Conservation (phyloP, 2,797 vertebrate species). For the Melanotaenia maccullochi region DNA sequence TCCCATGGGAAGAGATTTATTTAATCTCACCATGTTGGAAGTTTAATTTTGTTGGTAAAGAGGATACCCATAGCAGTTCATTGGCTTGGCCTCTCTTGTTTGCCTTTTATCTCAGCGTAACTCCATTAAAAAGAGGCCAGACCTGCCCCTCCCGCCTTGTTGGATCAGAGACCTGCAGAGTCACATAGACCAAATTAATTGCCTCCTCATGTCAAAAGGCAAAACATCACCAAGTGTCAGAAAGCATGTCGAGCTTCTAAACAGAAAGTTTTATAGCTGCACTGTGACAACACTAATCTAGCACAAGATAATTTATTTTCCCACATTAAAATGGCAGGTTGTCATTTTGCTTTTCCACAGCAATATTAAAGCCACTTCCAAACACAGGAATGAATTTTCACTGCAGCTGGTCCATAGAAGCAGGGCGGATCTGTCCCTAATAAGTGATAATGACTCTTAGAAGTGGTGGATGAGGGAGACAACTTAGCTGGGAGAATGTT, state of each 20-base stretch:
- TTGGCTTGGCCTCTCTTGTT: conserved; percentile 31
- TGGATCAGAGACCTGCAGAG: conserved; percentile 29
- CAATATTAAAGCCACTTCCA: conserved; percentile 47
- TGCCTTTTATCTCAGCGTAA: conserved; percentile 50
- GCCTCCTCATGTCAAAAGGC: conserved; percentile 48
- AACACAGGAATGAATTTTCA: conserved; percentile 52
- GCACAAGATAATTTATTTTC: conserved; percentile 28
- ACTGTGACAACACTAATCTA: background rate
- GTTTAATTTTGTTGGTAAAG: conserved; percentile 16
- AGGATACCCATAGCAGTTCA: conserved; percentile 9
- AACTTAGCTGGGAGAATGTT: conserved; percentile 14
- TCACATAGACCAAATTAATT: conserved; percentile 54
- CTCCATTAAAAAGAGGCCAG: conserved; percentile 39
- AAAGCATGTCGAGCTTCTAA: conserved; percentile 49
- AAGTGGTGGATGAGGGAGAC: conserved; percentile 50
- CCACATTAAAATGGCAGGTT: conserved; percentile 45
- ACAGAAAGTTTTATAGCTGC: background rate
- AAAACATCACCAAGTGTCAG: conserved; percentile 62
- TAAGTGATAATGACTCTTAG: conserved; percentile 45
- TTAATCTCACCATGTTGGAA: conserved; percentile 26
- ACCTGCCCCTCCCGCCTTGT: conserved; percentile 2
- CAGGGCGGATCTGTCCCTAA: conserved; percentile 35
- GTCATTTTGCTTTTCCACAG: conserved; percentile 28
- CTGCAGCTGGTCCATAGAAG: conserved; percentile 14
- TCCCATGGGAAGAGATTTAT: conserved; percentile 8